phyloP scores from a whole-genome alignment of 2,797 vertebrate genomes.

The Siniperca obscura region DNA sequence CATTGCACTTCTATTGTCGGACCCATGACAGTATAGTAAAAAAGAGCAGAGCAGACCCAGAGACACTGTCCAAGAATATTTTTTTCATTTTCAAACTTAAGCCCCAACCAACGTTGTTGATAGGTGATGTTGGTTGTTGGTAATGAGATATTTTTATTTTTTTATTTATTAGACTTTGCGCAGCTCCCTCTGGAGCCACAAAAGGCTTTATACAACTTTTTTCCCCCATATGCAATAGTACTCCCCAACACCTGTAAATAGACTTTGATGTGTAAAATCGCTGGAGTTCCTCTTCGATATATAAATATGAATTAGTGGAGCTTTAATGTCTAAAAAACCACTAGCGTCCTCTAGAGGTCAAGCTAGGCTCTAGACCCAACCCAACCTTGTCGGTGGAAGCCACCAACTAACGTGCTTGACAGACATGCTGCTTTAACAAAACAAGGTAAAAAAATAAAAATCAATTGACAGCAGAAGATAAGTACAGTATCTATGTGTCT shows the following conservation, averaged over 20 bases:
- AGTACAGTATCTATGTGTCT: slow-evolving; percentile 32
- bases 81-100: neutral
- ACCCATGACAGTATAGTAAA: neutral
- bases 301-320: neutral
- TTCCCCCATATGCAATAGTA: neutral
- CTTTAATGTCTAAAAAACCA: neutral
- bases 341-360: neutral
- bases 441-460: slow-evolving; percentile 8
- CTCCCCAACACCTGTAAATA: neutral
- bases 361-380: neutral
- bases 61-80: neutral
- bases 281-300: neutral
- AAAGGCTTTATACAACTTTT: neutral
- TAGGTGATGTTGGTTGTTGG: neutral
- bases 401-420: neutral
- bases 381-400: neutral
- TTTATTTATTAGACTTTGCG: no score
- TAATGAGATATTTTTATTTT: neutral
- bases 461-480: slow-evolving; percentile 13
- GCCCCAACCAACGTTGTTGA: neutral
- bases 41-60: neutral
- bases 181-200: neutral
- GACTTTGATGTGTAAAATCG: neutral
- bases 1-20: neutral
- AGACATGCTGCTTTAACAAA: slow-evolving; percentile 10